A percentile compares a stretch with the other conserved stretches of the same genome.
phyloP scores from a whole-genome alignment of 1,140 invertebrate genomes.

The Chlorops oryzae region DNA sequence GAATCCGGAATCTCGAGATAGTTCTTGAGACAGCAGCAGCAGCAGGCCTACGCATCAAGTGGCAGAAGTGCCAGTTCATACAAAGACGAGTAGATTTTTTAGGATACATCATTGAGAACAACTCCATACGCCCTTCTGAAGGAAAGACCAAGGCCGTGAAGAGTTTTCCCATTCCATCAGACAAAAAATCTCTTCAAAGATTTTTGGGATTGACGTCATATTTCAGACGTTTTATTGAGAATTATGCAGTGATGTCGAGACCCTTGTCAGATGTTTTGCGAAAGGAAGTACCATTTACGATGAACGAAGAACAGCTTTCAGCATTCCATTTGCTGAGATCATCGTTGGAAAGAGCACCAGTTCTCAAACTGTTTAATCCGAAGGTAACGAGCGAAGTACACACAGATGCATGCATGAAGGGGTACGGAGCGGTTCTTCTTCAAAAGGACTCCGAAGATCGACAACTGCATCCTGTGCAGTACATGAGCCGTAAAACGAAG shows the following conservation, averaged over 20 bases:
- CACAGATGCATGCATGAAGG: constrained; percentile 15
- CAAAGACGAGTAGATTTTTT: constrained; percentile 8
- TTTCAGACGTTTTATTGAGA: no score
- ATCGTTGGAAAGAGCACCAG: no score
- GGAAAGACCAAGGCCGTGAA: constrained; percentile 28
- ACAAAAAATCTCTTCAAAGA: no score
- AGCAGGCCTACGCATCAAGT: constrained; percentile 6
- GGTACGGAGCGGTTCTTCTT: constrained; percentile 20
- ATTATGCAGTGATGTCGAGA: constrained; percentile 21
- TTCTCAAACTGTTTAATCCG: constrained; percentile 24
- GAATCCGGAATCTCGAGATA: not conserved
- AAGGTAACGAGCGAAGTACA: constrained; percentile 21
- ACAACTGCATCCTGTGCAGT: constrained; percentile 6
- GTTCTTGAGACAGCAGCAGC: constrained; percentile 1
- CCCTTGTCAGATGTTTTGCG: constrained; percentile 17
- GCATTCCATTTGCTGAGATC: constrained; percentile 17
- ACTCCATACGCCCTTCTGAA: constrained; percentile 25
- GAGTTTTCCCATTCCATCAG: no score
- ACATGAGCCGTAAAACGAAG: constrained; percentile 36
- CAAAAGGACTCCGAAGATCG: constrained; percentile 19
- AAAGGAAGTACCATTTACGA: not conserved
- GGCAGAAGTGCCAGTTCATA: constrained; percentile 12
- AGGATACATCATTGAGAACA: constrained; percentile 9
- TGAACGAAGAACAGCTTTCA: not conserved
- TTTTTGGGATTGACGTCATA: no score